Evolutionary conservation across 2,888 invertebrate genomes (phyloP).

Genomic region (Dynastes tityus): DNA sequence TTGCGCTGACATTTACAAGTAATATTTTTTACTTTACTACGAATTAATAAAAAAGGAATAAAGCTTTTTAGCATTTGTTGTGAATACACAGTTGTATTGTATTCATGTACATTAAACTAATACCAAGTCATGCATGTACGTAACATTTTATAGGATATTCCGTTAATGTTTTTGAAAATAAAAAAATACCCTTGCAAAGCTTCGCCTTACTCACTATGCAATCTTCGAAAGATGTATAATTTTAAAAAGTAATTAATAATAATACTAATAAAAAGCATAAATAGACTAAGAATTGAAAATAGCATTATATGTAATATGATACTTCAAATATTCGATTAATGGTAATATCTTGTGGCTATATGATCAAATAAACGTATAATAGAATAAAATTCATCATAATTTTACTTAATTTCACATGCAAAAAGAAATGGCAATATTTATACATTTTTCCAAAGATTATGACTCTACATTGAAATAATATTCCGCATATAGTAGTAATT

Average conservation of each 20-base stretch:
- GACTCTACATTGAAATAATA: background rate
- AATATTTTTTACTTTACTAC: too few species aligned
- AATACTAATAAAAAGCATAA: background rate
- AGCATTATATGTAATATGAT: background rate
- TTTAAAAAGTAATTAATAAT: background rate
- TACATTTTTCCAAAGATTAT: conserved; percentile 12
- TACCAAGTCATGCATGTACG: too few species aligned
- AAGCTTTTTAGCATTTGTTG: background rate
- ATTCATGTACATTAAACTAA: too few species aligned
- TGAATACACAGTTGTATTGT: too few species aligned
- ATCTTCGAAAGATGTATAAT: conserved; percentile 24
- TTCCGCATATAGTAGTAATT: background rate
- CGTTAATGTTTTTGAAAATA: too few species aligned
- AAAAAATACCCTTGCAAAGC: too few species aligned
- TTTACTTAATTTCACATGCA: too few species aligned
- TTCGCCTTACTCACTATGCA: background rate
- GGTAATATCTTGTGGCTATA: background rate
- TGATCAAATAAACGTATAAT: too few species aligned
- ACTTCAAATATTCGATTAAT: conserved; percentile 13
- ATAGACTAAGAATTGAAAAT: background rate
- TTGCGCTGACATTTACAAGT: too few species aligned
- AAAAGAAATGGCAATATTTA: background rate
- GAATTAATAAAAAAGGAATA: background rate
- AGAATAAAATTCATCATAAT: too few species aligned
- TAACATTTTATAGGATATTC: background rate